phyloP scores from a whole-genome alignment of 2,797 vertebrate species.

The Salmo trutta region DNA sequence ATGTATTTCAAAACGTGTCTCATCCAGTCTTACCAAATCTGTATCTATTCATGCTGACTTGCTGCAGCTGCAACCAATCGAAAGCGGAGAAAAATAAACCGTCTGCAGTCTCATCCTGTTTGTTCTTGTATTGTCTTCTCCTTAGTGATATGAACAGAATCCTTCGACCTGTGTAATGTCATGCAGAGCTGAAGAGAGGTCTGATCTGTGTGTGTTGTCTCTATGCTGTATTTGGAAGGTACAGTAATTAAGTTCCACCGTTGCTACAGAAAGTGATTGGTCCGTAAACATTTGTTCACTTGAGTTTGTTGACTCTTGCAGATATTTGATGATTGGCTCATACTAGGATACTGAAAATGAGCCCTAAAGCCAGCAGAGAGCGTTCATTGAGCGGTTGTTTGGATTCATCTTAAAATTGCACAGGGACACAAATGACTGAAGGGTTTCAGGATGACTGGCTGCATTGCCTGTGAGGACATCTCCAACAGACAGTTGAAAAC shows the following conservation, averaged over 20 bases:
- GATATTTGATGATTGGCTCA: neutral
- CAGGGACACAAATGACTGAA: neutral
- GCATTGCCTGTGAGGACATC: slow-evolving; percentile 1
- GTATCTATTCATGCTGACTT: slow-evolving; percentile 34
- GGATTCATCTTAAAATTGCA: neutral
- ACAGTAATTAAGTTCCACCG: neutral
- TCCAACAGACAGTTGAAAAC: neutral
- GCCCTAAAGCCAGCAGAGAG: neutral
- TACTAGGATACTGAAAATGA: neutral
- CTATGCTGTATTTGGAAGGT: neutral
- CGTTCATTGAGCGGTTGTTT: neutral
- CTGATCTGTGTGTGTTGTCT: neutral
- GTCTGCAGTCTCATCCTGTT: slow-evolving; percentile 49
- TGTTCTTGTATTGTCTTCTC: slow-evolving; percentile 36
- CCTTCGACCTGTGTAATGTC: slow-evolving; percentile 53
- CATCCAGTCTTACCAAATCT: slow-evolving; percentile 33
- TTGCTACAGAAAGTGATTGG: neutral
- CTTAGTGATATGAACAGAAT: slow-evolving; percentile 44
- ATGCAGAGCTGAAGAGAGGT: slow-evolving; percentile 25
- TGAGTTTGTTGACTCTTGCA: neutral
- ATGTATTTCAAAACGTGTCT: slow-evolving; percentile 6
- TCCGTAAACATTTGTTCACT: neutral
- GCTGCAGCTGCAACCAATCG: slow-evolving; percentile 31
- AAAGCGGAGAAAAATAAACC: slow-evolving; percentile 11
- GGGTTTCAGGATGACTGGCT: slow-evolving; percentile 1